Conservation (phyloP, 1,140 invertebrate species). For the Akabosia matsudoensis region DNA sequence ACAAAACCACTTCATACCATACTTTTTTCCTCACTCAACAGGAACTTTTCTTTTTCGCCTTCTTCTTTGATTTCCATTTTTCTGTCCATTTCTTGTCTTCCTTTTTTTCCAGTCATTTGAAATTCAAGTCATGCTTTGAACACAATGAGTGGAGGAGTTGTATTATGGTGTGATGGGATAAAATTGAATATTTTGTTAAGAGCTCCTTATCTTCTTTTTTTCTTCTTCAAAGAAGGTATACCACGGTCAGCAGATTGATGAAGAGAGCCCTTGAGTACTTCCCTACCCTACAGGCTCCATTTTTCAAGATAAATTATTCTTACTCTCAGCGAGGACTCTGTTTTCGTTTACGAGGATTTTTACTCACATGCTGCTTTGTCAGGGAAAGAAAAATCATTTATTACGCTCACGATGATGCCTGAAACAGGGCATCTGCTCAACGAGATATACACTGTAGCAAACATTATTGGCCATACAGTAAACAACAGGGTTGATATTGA, state of each 20-base stretch:
- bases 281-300: background rate
- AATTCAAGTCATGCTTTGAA: conserved; percentile 19
- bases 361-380: background rate
- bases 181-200: conserved; percentile 1
- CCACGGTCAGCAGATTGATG: background rate
- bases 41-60: background rate
- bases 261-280: background rate
- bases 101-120: conserved; percentile 19
- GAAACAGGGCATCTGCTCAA: conserved; percentile 8
- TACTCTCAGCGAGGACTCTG: background rate
- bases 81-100: background rate
- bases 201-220: background rate
- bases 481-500: background rate
- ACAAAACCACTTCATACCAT: background rate
- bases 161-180: conserved; percentile 18
- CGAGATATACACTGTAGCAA: background rate
- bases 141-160: conserved; percentile 23
- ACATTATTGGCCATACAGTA: background rate
- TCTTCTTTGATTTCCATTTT: no score
- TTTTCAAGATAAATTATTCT: conserved; percentile 3
- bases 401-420: background rate
- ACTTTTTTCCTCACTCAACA: background rate
- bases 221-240: background rate
- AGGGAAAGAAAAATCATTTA: background rate
- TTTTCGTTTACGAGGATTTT: background rate